Conservation (phyloP, 2,888 invertebrate genomes). For the Chrysodeixis includens region DNA sequence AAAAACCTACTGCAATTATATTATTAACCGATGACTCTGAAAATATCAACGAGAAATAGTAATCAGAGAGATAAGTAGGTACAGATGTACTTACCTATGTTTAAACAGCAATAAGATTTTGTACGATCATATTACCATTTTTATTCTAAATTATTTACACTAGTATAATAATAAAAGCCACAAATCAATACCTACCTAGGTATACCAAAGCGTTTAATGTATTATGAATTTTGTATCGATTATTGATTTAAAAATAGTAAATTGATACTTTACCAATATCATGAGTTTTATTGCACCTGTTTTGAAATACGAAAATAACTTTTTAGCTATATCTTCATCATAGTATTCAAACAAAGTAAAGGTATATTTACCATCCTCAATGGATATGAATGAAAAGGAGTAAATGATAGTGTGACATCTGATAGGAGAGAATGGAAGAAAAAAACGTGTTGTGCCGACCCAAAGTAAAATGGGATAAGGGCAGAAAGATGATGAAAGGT, state of each 20-base stretch:
- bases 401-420: too few relatives aligned
- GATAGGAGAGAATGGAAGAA: too few relatives aligned
- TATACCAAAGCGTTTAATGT: constrained; percentile 71
- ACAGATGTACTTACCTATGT: constrained; percentile 2
- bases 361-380: too few relatives aligned
- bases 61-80: not conserved
- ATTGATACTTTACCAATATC: constrained; percentile 77
- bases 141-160: not conserved
- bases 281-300: constrained; percentile 33
- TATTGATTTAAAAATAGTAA: constrained; percentile 74
- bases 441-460: too few relatives aligned
- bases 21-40: too few relatives aligned
- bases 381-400: too few relatives aligned
- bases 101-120: constrained; percentile 21
- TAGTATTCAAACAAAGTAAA: too few relatives aligned
- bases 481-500: too few relatives aligned
- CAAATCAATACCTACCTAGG: constrained; percentile 35
- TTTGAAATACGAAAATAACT: not conserved
- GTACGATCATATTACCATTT: constrained; percentile 10
- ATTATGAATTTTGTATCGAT: constrained; percentile 72
- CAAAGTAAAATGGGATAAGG: too few relatives aligned
- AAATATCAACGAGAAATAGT: not conserved
- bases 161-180: constrained; percentile 21
- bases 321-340: too few relatives aligned
- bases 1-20: not conserved